Evolutionary conservation across 2,888 invertebrate genomes (phyloP).

Genomic region (Sacculina carcini): DNA sequence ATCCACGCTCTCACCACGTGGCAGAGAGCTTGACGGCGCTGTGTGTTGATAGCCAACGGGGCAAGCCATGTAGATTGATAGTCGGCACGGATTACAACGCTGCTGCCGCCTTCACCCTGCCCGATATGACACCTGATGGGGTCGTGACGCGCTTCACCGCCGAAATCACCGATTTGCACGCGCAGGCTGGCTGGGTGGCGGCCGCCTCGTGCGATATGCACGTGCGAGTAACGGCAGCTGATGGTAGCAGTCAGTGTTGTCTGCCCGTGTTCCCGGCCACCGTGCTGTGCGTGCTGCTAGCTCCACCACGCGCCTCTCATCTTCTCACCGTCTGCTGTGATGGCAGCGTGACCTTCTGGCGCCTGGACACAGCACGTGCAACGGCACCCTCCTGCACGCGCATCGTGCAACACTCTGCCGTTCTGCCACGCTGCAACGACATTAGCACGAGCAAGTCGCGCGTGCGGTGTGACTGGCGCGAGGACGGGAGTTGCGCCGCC

Average conservation of each 20-base stretch:
- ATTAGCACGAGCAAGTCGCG: neutral
- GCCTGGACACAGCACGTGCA: no score
- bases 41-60: neutral
- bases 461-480: neutral
- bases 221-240: slow-evolving; percentile 19
- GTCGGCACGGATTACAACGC: slow-evolving; percentile 62
- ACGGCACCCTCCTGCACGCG: neutral
- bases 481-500: slow-evolving; percentile 1
- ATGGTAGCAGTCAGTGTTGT: slow-evolving; percentile 12
- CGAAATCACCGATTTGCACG: slow-evolving; percentile 45
- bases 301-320: slow-evolving; percentile 30
- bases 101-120: slow-evolving; percentile 55
- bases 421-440: slow-evolving; percentile 3
- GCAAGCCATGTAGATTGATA: no score
- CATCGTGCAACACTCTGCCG: neutral
- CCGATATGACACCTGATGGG: slow-evolving; percentile 47
- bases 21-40: slow-evolving; percentile 49
- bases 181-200: slow-evolving; percentile 31
- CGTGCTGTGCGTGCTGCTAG: slow-evolving; percentile 30
- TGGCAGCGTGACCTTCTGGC: slow-evolving; percentile 20
- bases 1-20: slow-evolving; percentile 54
- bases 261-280: slow-evolving; percentile 27
- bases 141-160: slow-evolving; percentile 63
- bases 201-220: slow-evolving; percentile 31
- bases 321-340: slow-evolving; percentile 16